These are phyloP conservation scores for Erinaceus europaeus DNA, from an alignment of 2,113 vertebrate species.

Conservation along the genomic window DNA sequence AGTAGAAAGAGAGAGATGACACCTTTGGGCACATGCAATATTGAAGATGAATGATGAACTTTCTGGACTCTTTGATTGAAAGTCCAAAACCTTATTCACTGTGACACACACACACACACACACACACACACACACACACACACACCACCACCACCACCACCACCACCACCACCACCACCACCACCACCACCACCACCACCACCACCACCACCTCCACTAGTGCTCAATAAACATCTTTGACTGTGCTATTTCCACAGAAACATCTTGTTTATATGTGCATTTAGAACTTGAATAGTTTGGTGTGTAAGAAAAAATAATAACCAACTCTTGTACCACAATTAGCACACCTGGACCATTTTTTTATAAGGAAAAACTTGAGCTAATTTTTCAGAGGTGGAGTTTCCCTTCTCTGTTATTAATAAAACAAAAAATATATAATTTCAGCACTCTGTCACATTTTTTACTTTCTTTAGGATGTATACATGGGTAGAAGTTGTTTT, in stretches of 20 bases:
- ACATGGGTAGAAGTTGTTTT: neutral
- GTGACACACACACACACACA: too few relatives aligned
- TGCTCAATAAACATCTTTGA: too few relatives aligned
- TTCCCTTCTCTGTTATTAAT: neutral
- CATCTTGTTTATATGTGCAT: neutral
- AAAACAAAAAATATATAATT: neutral
- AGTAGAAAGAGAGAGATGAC: too few relatives aligned
- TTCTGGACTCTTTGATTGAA: too few relatives aligned
- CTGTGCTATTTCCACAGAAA: neutral
- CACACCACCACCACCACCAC: too few relatives aligned
- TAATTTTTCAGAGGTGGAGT: neutral
- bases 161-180: too few relatives aligned
- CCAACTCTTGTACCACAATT: neutral
- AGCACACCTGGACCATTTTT: neutral
- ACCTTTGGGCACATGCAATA: too few relatives aligned
- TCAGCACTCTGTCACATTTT: fast-evolving
- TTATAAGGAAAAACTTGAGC: neutral
- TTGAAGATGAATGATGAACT: too few relatives aligned
- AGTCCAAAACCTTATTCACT: too few relatives aligned
- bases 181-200: too few relatives aligned
- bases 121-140: too few relatives aligned
- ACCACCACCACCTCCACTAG: too few relatives aligned
- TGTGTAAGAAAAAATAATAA: neutral
- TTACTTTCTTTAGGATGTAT: neutral
- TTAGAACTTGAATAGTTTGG: neutral